Evolutionary conservation across 1,140 invertebrate species (phyloP).

Genomic region (Drosophila nigrodunni): DNA sequence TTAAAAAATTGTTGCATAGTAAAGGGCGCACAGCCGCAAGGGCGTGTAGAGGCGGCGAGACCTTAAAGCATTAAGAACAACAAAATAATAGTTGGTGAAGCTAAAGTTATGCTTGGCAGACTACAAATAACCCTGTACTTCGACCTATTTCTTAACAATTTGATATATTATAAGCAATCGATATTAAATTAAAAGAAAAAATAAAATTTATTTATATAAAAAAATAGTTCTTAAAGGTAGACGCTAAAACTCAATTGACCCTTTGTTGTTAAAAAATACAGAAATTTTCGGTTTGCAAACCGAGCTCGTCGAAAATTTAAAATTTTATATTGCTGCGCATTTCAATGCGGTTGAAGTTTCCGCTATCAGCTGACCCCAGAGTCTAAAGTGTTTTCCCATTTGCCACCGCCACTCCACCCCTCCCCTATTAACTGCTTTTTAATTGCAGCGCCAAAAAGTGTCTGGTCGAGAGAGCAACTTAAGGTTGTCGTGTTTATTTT

Average conservation of each 20-base stretch:
- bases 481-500: constrained; percentile 15
- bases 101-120: too few relatives aligned
- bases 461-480: neutral
- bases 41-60: too few relatives aligned
- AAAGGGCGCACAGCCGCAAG: constrained; percentile 5
- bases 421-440: constrained; percentile 44
- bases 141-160: too few relatives aligned
- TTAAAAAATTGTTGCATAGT: constrained; percentile 67
- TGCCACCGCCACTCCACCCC: neutral
- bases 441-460: constrained; percentile 44
- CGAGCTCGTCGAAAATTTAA: constrained; percentile 20
- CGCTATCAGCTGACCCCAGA: neutral
- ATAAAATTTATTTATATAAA: too few relatives aligned
- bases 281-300: neutral
- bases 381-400: constrained; percentile 1
- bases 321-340: constrained; percentile 20
- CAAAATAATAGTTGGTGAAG: constrained; percentile 13
- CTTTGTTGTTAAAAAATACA: neutral
- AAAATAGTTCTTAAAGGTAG: neutral
- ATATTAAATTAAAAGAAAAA: too few relatives aligned
- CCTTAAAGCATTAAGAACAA: constrained; percentile 10
- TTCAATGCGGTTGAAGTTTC: constrained; percentile 1
- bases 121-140: too few relatives aligned
- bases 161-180: too few relatives aligned
- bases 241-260: neutral